Evolutionary conservation across 2,888 invertebrate genomes (phyloP), one percentile per base, ranked within the genome.

Genomic region (Helobdella robusta): DNA sequence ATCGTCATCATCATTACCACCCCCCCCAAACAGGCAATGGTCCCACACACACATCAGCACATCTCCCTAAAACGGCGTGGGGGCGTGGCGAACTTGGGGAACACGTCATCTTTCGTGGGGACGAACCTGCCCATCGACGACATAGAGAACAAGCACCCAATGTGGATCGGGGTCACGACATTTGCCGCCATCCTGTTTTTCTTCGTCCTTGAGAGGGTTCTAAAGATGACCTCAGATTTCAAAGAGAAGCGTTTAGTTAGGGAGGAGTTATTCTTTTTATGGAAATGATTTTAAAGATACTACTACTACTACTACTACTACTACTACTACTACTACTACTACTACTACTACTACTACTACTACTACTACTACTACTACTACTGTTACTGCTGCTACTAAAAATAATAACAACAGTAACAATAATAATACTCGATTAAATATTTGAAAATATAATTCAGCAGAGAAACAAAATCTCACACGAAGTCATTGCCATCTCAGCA

Each of bases 201-300:
- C 63, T 70, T 70, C 56, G 18, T 69, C 40, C 36, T 67, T 34
- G 70, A 70, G 34, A 36, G 70, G 52, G 8, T 68, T 11, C 48
- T 70, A 25, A 56, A 48, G 30, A 25, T 63, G 6, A 52, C 23
- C 23, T 63, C 63, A n/a, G 63, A 63, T 1, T 5, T 18, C 34
- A 63, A 63, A 56, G 25, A n/a, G n/a, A n/a, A n/a, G n/a, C n/a
- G n/a, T n/a, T n/a, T n/a, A n/a, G n/a, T n/a, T n/a, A n/a, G n/a
- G n/a, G n/a, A n/a, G n/a, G n/a, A n/a, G n/a, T n/a, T n/a, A n/a
- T n/a, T n/a, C n/a, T n/a, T n/a, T n/a, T n/a, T n/a, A n/a, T n/a
- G n/a, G n/a, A n/a, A n/a, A n/a, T n/a, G n/a, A n/a, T n/a, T n/a
- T n/a, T n/a, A n/a, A n/a, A n/a, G n/a, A n/a, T 58, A 58, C 58